These are phyloP conservation scores for Meloe dianella DNA, from an alignment of 2,888 invertebrate species.

Conservation along the genomic window DNA sequence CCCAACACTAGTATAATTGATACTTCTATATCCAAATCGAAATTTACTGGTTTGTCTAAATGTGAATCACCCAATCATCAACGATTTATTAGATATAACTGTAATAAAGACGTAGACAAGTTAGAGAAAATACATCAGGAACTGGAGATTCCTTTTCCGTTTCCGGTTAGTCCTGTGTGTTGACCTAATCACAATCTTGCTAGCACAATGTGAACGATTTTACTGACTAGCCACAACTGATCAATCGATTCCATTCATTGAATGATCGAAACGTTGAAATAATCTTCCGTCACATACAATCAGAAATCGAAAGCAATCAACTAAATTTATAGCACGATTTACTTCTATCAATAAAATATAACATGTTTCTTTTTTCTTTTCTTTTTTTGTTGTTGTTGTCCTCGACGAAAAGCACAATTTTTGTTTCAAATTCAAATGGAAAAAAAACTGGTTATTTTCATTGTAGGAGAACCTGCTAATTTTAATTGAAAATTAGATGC, in stretches of 20 bases:
- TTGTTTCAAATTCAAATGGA: no score
- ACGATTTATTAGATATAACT: conserved; percentile 18
- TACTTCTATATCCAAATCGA: conserved; percentile 12
- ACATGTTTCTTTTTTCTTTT: not conserved
- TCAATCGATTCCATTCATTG: conserved; percentile 22
- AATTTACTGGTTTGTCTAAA: not conserved
- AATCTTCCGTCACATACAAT: conserved; percentile 14
- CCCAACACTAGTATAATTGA: conserved; percentile 24
- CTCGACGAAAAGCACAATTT: no score
- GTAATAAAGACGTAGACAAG: conserved; percentile 21
- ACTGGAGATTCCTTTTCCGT: conserved; percentile 32
- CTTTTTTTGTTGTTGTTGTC: no score
- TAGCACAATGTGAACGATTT: conserved; percentile 22
- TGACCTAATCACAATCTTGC: conserved; percentile 29
- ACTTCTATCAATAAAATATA: not conserved
- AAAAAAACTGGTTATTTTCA: not conserved
- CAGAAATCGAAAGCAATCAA: conserved; percentile 9
- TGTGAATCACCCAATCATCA: not conserved
- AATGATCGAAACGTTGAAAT: conserved; percentile 19
- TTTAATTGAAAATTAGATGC: conserved; percentile 42
- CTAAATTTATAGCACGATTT: not conserved
- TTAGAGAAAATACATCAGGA: conserved; percentile 29
- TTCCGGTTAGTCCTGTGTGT: conserved; percentile 24
- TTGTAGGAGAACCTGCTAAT: conserved; percentile 28
- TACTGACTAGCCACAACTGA: conserved; percentile 19